A percentile compares a stretch with the other conserved stretches of the same genome.
These are phyloP conservation scores for Auanema freiburgensis DNA, from an alignment of 2,888 invertebrate species.

Conservation along the genomic window DNA sequence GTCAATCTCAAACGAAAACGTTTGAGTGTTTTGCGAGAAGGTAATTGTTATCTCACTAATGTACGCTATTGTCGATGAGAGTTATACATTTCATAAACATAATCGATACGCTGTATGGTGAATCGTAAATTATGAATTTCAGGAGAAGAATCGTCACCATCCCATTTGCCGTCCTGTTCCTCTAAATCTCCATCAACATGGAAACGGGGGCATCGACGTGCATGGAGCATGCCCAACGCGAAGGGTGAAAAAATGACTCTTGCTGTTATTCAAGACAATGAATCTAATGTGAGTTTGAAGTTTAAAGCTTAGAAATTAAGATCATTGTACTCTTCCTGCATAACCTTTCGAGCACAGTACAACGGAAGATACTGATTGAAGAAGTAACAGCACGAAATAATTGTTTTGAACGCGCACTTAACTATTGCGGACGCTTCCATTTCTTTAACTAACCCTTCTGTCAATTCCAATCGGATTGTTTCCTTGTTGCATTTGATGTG, in stretches of 20 bases:
- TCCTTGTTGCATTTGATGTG: neutral
- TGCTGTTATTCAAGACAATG: conserved; percentile 54
- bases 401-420: neutral
- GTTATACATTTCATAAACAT: neutral
- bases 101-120: neutral
- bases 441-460: neutral
- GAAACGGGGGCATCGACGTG: conserved; percentile 60
- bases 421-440: neutral
- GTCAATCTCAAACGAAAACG: neutral
- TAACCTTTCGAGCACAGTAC: neutral
- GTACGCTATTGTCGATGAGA: conserved; percentile 21
- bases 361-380: neutral
- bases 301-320: neutral
- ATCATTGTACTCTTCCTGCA: neutral
- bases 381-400: conserved; percentile 13
- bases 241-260: conserved; percentile 54
- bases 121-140: neutral
- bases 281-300: conserved; percentile 17
- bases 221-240: conserved; percentile 63
- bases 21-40: neutral
- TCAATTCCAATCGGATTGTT: neutral
- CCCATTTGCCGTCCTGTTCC: neutral
- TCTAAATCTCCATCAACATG: conserved; percentile 16
- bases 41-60: conserved; percentile 11
- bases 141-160: conserved; percentile 1